phyloP scores from a whole-genome alignment of 1,140 invertebrate genomes.

The Spodoptera litura region DNA sequence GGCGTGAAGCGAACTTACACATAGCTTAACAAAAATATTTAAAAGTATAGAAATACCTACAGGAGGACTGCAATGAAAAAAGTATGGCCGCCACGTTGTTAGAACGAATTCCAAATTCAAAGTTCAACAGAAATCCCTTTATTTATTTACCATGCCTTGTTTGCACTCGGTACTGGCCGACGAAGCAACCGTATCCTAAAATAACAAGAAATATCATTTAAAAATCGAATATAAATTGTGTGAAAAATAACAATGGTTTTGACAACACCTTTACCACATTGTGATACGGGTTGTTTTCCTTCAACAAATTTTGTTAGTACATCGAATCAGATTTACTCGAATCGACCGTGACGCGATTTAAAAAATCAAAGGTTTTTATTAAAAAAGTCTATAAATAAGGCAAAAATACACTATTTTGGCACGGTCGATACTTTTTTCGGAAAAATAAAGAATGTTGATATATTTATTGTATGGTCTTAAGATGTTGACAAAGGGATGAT shows the following conservation, averaged over 20 bases:
- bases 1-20: no score
- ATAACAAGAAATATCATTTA: constrained; percentile 23
- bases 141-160: constrained; percentile 2
- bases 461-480: constrained; percentile 5
- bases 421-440: constrained; percentile 19
- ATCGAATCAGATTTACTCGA: constrained; percentile 56
- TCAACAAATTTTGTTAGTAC: no score
- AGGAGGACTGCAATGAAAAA: no score
- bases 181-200: constrained; percentile 12
- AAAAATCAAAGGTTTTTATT: constrained; percentile 49
- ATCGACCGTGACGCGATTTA: constrained; percentile 59
- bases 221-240: constrained; percentile 35
- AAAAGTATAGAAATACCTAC: no score
- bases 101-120: constrained; percentile 9
- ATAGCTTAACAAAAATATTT: no score
- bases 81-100: not conserved
- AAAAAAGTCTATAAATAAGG: constrained; percentile 43
- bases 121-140: constrained; percentile 5
- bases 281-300: no score
- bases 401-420: constrained; percentile 5
- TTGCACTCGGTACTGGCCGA: not conserved
- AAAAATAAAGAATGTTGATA: constrained; percentile 20
- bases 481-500: constrained; percentile 7
- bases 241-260: constrained; percentile 2
- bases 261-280: no score